These are phyloP conservation scores for Balaeniceps rex DNA, from an alignment of 2,113 vertebrate species.

Conservation along the genomic window DNA sequence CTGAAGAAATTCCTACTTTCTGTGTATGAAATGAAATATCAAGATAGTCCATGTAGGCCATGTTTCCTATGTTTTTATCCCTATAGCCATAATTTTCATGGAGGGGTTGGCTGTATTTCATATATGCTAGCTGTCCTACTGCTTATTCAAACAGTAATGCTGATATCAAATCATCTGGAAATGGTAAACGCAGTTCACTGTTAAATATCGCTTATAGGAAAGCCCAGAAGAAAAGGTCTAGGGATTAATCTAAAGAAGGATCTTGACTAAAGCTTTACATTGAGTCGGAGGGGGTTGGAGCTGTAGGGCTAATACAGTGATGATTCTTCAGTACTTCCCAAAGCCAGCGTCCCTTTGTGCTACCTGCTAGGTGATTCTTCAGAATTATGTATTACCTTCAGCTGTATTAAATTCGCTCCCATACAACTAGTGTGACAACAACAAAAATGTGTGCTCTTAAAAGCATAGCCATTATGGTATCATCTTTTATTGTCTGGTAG, in stretches of 20 bases:
- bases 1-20: background rate
- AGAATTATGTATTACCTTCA: constrained; percentile 32
- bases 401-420: background rate
- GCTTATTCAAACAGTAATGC: background rate
- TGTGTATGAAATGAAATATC: background rate
- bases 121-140: background rate
- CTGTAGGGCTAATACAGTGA: background rate
- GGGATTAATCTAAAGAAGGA: background rate
- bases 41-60: background rate
- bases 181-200: background rate
- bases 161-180: background rate
- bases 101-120: background rate
- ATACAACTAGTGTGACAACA: background rate
- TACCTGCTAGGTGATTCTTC: background rate
- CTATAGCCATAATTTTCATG: background rate
- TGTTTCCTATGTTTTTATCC: background rate
- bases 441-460: constrained; percentile 33
- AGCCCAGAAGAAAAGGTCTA: background rate
- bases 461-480: background rate
- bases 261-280: background rate
- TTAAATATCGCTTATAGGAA: background rate
- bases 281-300: background rate
- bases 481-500: constrained; percentile 13
- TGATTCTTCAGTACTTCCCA: background rate
- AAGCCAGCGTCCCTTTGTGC: background rate